phyloP scores from a whole-genome alignment of 2,797 vertebrate species.

The Crax fasciolata region DNA sequence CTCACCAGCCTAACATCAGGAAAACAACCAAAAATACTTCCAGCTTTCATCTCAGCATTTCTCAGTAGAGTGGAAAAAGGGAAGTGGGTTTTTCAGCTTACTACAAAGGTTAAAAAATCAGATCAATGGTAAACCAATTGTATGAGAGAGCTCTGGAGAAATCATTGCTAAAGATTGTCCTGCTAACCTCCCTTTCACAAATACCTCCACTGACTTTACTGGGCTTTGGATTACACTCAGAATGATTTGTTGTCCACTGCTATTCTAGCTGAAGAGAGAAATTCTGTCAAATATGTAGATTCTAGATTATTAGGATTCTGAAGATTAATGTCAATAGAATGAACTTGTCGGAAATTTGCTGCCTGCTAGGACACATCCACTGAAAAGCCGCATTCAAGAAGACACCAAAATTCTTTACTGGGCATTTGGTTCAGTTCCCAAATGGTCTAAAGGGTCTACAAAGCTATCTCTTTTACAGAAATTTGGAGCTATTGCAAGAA shows the following conservation, averaged over 20 bases:
- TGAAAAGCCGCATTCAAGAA: conserved; percentile 11
- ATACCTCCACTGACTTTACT: conserved; percentile 46
- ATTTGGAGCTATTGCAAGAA: neutral
- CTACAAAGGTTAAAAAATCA: conserved; percentile 62
- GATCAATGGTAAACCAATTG: conserved; percentile 58
- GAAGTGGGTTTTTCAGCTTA: conserved; percentile 48
- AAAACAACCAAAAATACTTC: conserved; percentile 33
- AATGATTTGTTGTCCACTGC: conserved; percentile 2
- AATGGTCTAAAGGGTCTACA: neutral
- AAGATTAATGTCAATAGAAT: neutral
- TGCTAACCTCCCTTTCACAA: conserved; percentile 40
- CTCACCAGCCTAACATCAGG: neutral
- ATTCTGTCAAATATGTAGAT: conserved; percentile 29
- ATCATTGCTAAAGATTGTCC: conserved; percentile 62
- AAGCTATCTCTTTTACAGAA: neutral
- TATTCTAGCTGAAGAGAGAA: conserved; percentile 35
- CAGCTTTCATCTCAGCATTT: conserved; percentile 31
- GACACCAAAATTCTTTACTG: neutral
- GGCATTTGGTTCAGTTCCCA: neutral
- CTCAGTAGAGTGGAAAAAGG: conserved; percentile 7
- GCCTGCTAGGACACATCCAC: neutral
- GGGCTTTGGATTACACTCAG: conserved; percentile 32
- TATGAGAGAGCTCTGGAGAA: conserved; percentile 47
- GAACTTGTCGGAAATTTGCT: conserved; percentile 16
- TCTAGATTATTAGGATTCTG: neutral